Base-by-base conservation (phyloP, 2,888 invertebrate genomes). In the Xestia xanthographa region DNA sequence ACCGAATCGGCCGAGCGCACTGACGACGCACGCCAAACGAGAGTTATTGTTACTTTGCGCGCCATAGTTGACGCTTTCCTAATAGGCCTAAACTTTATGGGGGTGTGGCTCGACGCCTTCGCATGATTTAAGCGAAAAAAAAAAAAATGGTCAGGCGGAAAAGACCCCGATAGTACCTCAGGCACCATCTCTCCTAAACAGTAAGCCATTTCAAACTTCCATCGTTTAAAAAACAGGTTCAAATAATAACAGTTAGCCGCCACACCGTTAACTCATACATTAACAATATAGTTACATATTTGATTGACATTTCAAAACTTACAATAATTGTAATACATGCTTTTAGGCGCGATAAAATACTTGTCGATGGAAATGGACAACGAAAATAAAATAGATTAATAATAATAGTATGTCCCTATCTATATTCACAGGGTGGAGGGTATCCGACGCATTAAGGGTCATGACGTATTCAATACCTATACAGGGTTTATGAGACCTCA, bases 271-370 rank as follows among this genome's bases (percentile, higher is more conserved):
- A 63, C 45, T 58, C 50, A 66, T 73, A 76, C 45, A 77, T 73
- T 66, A 77, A 86, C 77, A 86, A 78, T 74, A 82, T 26, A 74
- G 45, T 70, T 79, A 77, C 63, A 86, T 62, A 74, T 82, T 66
- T 66, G 14, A 80, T 76, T 76, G 63, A 75, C 65, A 72, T 53
- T 72, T 63, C 26, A 60, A 62, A 72, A 72, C 62, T 79, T 79
- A 80, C 62, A 73, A 56, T 83, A 72, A 22, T 41, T 74, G 26
- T 63, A 75, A 74, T 76, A 60, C 48, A 68, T 71, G 70, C 66
- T 78, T 34, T 75, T 72, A 79, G 72, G 66, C 70, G 72, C 75
- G n/a, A 43, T 75, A 63, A 34, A 67, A 56, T 75, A 75, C 63
- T 67, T 58, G 48, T 69, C 73, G 73, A 75, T 72, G 71, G 72